Conservation (phyloP, 2,113 vertebrate species). For the Equus quagga region DNA sequence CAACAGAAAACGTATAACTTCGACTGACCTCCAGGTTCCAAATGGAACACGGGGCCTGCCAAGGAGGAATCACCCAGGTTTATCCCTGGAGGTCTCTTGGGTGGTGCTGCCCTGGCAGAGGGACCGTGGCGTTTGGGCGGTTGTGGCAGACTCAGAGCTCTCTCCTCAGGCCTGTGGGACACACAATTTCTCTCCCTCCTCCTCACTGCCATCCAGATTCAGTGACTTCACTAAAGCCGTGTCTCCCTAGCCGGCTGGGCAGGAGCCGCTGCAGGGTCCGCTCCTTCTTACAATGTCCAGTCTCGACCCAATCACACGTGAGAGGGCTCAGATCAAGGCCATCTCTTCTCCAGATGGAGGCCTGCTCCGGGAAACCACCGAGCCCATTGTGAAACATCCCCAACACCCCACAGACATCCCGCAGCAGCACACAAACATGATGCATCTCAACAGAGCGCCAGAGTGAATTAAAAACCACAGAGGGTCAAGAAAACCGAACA, state of each 20-base stretch:
- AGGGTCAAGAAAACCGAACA: background rate
- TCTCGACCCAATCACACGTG: background rate
- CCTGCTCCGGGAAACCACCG: background rate
- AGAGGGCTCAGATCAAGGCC: background rate
- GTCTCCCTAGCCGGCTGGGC: background rate
- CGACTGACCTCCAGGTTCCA: background rate
- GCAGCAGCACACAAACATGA: background rate
- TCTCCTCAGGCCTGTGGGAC: background rate
- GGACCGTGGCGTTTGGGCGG: background rate
- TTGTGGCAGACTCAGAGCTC: background rate
- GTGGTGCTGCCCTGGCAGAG: background rate
- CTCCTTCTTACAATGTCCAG: background rate
- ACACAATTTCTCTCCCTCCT: background rate
- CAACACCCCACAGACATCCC: background rate
- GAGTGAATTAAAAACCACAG: conserved; percentile 12
- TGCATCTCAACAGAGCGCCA: background rate
- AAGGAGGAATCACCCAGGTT: background rate
- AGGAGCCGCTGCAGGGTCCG: background rate
- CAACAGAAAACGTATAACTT: background rate
- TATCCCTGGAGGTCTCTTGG: background rate
- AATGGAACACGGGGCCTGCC: background rate
- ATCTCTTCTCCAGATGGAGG: background rate
- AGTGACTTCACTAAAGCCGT: background rate
- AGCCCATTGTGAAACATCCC: background rate
- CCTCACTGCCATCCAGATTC: background rate